These are phyloP conservation scores for Cinclus cinclus DNA, from an alignment of 2,113 vertebrate genomes.

Conservation along the genomic window DNA sequence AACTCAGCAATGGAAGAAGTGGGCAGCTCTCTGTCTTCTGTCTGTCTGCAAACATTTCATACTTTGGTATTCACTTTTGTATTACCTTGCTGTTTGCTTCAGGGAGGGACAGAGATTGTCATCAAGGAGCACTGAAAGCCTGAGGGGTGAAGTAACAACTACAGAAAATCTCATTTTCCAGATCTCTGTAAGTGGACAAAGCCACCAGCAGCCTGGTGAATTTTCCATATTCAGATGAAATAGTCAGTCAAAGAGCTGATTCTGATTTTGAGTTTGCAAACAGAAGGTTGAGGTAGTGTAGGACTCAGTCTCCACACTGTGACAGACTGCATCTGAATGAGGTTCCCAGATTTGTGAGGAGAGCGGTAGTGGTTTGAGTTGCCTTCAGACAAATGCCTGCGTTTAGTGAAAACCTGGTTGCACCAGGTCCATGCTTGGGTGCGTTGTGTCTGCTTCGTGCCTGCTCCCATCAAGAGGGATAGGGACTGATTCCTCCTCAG, in stretches of 20 bases:
- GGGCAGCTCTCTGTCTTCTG: neutral
- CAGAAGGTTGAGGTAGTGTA: neutral
- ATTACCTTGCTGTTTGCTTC: neutral
- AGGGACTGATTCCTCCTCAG: neutral
- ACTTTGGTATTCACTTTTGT: neutral
- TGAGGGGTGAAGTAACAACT: neutral
- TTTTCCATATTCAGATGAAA: neutral
- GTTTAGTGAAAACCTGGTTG: neutral
- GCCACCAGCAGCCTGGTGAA: neutral
- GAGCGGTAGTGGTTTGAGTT: neutral
- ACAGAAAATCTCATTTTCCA: neutral
- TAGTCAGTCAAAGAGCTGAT: neutral
- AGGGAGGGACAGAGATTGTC: neutral
- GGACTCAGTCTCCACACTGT: accelerated
- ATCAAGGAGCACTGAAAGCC: neutral
- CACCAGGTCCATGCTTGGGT: neutral
- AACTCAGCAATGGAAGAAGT: neutral
- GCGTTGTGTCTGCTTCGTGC: neutral
- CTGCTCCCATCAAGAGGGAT: neutral
- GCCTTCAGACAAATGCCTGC: neutral
- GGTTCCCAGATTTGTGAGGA: neutral
- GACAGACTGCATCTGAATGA: neutral
- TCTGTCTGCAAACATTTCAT: neutral
- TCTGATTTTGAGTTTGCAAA: neutral
- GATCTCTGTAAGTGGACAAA: neutral